Evolutionary conservation across 2,888 invertebrate genomes (phyloP).

Genomic region (Philaethria dido): DNA sequence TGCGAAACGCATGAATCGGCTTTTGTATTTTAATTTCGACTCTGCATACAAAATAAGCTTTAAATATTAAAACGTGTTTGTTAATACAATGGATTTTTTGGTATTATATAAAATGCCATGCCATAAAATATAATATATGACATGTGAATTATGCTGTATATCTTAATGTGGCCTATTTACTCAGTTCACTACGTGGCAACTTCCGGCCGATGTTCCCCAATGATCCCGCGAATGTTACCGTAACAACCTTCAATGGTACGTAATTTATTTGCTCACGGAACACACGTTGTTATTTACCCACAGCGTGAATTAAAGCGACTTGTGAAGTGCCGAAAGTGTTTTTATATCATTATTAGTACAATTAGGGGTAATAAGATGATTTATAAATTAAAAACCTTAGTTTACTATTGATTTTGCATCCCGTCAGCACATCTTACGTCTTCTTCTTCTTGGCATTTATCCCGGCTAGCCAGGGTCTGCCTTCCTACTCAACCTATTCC

Average conservation of each 20-base stretch:
- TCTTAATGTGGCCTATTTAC: conserved; percentile 1
- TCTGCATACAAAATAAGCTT: background rate
- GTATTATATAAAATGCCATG: background rate
- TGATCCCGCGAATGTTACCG: conserved; percentile 14
- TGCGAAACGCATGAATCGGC: conserved; percentile 7
- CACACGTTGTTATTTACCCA: conserved; percentile 18
- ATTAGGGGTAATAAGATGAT: background rate
- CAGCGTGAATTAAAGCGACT: conserved; percentile 14
- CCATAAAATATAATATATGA: background rate
- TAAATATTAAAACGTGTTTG: background rate
- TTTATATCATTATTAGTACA: conserved; percentile 11
- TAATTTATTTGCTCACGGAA: conserved; percentile 19
- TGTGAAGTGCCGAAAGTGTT: conserved; percentile 11
- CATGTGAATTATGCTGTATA: background rate
- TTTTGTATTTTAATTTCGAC: conserved; percentile 11
- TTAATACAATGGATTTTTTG: conserved; percentile 1
- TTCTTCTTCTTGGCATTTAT: no score
- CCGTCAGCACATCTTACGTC: no score
- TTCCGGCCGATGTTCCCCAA: conserved; percentile 7
- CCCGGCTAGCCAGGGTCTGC: no score
- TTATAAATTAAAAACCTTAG: background rate
- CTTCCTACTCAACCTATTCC: no score
- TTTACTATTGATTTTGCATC: no score
- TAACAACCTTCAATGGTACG: conserved; percentile 7
- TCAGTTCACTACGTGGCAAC: background rate